phyloP scores from a whole-genome alignment of 2,113 vertebrate genomes.

The Marmota flaviventris region DNA sequence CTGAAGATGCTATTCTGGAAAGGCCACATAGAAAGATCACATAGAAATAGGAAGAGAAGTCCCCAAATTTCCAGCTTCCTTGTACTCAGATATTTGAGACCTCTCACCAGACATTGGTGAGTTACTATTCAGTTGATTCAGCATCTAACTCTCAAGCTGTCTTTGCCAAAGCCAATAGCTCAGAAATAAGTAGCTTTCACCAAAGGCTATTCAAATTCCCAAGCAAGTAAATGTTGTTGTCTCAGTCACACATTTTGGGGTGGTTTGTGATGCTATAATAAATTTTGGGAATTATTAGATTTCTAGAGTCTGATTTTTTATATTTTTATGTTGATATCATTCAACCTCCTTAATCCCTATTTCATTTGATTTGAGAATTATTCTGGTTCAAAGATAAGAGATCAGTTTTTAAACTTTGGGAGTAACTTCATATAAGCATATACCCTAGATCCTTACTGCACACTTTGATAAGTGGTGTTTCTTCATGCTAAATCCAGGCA shows the following conservation, averaged over 20 bases:
- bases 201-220: background rate
- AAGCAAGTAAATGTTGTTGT: background rate
- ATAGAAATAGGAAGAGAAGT: background rate
- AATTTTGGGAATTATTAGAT: background rate
- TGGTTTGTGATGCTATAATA: background rate
- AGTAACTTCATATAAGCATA: background rate
- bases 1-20: background rate
- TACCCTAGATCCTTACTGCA: background rate
- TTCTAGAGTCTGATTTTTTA: background rate
- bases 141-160: background rate
- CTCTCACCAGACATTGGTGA: background rate
- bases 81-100: background rate
- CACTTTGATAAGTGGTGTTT: background rate
- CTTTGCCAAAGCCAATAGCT: background rate
- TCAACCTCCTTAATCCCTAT: background rate
- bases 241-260: background rate
- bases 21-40: background rate
- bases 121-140: background rate
- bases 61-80: background rate
- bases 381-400: background rate
- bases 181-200: background rate
- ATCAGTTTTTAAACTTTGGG: background rate
- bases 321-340: background rate
- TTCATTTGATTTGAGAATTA: background rate
- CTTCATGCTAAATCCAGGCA: conserved; percentile 30